Evolutionary conservation across 2,797 vertebrate species (phyloP).

Genomic region (Dicrostonyx torquatus): DNA sequence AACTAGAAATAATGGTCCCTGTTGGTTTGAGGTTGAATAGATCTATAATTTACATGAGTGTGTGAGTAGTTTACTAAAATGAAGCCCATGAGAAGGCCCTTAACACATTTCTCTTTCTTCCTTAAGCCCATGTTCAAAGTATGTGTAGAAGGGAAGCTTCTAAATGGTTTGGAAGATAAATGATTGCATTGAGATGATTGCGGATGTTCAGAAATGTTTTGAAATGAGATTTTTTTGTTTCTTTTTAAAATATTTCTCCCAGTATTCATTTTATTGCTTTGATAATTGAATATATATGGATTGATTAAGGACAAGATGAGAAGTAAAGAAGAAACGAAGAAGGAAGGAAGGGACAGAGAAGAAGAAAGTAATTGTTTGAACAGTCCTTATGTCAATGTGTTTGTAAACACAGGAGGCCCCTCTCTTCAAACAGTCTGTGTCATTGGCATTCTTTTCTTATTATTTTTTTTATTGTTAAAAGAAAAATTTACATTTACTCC

Average conservation of each 20-base stretch:
- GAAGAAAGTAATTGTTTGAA: not conserved
- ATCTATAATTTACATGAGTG: slow-evolving; percentile 1
- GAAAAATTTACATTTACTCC: too few relatives aligned
- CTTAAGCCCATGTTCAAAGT: not conserved
- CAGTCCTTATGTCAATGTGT: not conserved
- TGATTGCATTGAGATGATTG: not conserved
- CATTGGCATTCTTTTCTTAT: not conserved
- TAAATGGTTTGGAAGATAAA: not conserved
- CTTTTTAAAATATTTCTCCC: not conserved
- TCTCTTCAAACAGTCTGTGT: not conserved
- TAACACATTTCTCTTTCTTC: not conserved
- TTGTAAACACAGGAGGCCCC: not conserved
- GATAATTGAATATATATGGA: not conserved
- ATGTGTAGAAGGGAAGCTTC: not conserved
- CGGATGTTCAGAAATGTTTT: not conserved
- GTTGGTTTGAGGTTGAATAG: not conserved
- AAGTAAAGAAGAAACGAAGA: not conserved
- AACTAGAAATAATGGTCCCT: not conserved
- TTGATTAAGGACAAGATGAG: not conserved
- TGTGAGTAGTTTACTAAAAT: not conserved
- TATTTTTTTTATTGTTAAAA: too few relatives aligned
- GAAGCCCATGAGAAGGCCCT: not conserved
- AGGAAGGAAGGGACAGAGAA: not conserved
- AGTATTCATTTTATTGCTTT: slow-evolving; percentile 3
- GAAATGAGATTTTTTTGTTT: slow-evolving; percentile 41